These are phyloP conservation scores for Dynastes hyllus DNA, from an alignment of 2,888 invertebrate genomes.

Conservation along the genomic window DNA sequence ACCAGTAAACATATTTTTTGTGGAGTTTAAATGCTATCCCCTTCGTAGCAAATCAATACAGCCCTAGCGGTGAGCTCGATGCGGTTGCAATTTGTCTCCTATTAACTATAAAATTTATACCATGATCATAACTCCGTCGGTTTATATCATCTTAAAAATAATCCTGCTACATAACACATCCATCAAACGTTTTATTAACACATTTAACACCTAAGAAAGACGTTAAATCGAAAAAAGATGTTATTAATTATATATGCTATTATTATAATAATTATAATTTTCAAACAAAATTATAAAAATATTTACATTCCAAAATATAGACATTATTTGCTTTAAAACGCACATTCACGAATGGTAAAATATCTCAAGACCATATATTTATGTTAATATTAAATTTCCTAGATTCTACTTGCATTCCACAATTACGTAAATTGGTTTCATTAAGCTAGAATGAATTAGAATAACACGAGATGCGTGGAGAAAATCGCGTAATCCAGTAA, in stretches of 20 bases:
- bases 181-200: too few relatives aligned
- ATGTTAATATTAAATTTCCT: background rate
- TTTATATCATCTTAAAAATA: too few relatives aligned
- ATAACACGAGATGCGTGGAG: background rate
- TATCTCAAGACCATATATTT: background rate
- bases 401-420: background rate
- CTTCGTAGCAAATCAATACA: conserved; percentile 33
- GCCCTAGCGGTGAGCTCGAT: background rate
- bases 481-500: background rate
- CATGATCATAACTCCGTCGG: too few relatives aligned
- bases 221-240: too few relatives aligned
- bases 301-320: background rate
- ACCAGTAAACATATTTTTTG: too few relatives aligned
- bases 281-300: background rate
- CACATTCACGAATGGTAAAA: background rate
- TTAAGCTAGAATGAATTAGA: background rate
- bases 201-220: too few relatives aligned
- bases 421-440: conserved; percentile 4
- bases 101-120: conserved; percentile 26
- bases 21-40: background rate
- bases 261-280: too few relatives aligned
- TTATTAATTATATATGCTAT: too few relatives aligned
- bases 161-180: too few relatives aligned
- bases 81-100: conserved; percentile 17
- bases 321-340: background rate